Conservation (phyloP, 1,140 invertebrate species). For the Panonychus citri region DNA sequence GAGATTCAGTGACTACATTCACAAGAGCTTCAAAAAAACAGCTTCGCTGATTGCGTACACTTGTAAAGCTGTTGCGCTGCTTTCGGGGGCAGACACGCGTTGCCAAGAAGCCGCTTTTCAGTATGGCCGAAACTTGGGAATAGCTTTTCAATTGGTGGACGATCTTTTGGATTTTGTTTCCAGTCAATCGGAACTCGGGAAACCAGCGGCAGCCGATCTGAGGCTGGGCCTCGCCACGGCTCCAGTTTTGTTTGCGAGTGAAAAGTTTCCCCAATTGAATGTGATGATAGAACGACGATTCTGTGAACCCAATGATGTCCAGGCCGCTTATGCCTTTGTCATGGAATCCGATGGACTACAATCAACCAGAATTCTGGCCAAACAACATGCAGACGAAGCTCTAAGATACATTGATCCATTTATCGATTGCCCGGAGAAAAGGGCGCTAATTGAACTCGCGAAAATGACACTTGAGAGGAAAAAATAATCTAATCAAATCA, state of each 20-base stretch:
- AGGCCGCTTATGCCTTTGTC: conserved; percentile 72
- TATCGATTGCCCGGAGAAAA: conserved; percentile 57
- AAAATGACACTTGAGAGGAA: conserved; percentile 45
- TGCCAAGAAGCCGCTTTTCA: conserved; percentile 66
- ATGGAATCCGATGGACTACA: conserved; percentile 48
- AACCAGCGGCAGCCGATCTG: conserved; percentile 82
- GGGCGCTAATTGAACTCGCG: conserved; percentile 47
- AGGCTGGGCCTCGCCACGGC: conserved; percentile 79
- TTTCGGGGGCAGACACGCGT: conserved; percentile 53
- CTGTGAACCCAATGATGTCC: conserved; percentile 70
- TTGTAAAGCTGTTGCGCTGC: conserved; percentile 71
- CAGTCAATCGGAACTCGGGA: conserved; percentile 68
- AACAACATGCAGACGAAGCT: conserved; percentile 69
- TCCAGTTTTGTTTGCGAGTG: conserved; percentile 69
- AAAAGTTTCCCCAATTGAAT: conserved; percentile 84
- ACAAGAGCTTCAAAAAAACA: conserved; percentile 94
- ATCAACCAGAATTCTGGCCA: conserved; percentile 73
- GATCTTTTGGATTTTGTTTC: conserved; percentile 93
- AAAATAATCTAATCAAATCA: no score
- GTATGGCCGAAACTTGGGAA: conserved; percentile 83
- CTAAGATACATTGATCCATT: conserved; percentile 46
- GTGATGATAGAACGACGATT: conserved; percentile 90
- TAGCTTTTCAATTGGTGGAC: conserved; percentile 93
- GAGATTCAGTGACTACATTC: conserved; percentile 90
- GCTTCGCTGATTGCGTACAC: conserved; percentile 89